A percentile compares a stretch with the other conserved stretches of the same genome.
These are phyloP conservation scores for Calcarius lapponicus DNA, from an alignment of 2,797 vertebrate genomes.

Conservation along the genomic window DNA sequence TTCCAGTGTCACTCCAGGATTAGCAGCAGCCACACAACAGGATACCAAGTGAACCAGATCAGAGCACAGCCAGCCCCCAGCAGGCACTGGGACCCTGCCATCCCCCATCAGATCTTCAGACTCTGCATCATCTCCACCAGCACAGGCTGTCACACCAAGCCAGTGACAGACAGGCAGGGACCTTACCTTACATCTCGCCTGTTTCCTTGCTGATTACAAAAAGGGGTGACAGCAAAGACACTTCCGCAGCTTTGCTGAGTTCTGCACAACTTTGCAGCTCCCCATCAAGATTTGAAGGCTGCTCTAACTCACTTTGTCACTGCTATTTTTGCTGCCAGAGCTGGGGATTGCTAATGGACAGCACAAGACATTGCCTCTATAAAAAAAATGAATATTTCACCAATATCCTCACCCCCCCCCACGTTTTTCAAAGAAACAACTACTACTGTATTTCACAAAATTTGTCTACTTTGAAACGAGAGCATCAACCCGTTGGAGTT, in stretches of 20 bases:
- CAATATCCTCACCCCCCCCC: neutral
- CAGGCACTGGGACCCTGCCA: neutral
- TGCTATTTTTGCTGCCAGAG: neutral
- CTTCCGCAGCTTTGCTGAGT: neutral
- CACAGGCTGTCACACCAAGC: neutral
- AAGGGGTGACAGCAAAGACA: neutral
- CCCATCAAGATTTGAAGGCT: neutral
- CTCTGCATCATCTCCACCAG: neutral
- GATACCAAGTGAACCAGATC: too few relatives aligned
- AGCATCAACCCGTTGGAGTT: neutral
- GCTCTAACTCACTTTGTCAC: neutral
- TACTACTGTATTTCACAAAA: neutral
- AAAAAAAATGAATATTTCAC: neutral
- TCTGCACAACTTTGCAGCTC: neutral
- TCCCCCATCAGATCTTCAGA: neutral
- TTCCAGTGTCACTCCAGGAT: neutral
- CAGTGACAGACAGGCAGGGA: neutral
- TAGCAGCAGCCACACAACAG: neutral
- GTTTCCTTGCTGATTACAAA: neutral
- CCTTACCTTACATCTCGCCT: neutral
- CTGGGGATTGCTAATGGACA: neutral
- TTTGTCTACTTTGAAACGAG: neutral
- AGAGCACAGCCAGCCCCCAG: neutral
- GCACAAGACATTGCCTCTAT: neutral
- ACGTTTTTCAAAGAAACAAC: neutral